Percentiles rank a stretch among this genome's conserved stretches.
phyloP scores from a whole-genome alignment of 2,113 vertebrate genomes.

The Dasyornis broadbenti region DNA sequence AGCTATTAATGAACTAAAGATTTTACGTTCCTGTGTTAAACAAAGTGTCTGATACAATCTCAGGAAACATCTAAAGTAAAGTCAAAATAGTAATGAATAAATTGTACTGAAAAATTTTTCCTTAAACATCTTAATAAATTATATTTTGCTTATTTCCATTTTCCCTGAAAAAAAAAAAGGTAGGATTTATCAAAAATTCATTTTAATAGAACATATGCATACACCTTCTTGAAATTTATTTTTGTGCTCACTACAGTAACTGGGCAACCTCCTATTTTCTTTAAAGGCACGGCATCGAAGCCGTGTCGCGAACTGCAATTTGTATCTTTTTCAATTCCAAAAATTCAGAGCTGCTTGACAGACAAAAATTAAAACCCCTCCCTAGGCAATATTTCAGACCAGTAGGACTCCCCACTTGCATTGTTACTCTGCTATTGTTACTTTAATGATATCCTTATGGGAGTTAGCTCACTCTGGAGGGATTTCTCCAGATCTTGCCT shows the following conservation, averaged over 20 bases:
- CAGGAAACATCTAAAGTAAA: slow-evolving; percentile 65
- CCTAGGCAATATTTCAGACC: not conserved
- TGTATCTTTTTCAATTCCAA: not conserved
- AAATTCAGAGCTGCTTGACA: not conserved
- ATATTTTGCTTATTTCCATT: slow-evolving; percentile 83
- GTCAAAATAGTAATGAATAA: slow-evolving; percentile 47
- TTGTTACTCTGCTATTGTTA: not conserved
- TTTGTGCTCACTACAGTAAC: not conserved
- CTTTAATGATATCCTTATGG: not conserved
- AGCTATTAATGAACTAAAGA: slow-evolving; percentile 44
- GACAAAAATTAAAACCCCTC: not conserved
- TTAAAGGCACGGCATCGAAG: not conserved
- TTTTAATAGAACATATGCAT: not conserved
- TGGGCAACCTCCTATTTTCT: not conserved
- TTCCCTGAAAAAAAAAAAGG: slow-evolving; percentile 36
- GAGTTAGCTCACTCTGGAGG: not conserved
- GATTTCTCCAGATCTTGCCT: not conserved
- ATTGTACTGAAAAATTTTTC: slow-evolving; percentile 25
- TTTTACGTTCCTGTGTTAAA: slow-evolving; percentile 13
- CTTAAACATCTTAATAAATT: slow-evolving; percentile 75
- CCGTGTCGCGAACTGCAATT: not conserved
- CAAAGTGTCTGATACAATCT: slow-evolving; percentile 65
- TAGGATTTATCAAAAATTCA: not conserved
- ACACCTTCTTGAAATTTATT: not conserved
- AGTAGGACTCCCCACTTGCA: not conserved